Evolutionary conservation across 2,113 vertebrate species (phyloP).

Genomic region (Isurus oxyrinchus): DNA sequence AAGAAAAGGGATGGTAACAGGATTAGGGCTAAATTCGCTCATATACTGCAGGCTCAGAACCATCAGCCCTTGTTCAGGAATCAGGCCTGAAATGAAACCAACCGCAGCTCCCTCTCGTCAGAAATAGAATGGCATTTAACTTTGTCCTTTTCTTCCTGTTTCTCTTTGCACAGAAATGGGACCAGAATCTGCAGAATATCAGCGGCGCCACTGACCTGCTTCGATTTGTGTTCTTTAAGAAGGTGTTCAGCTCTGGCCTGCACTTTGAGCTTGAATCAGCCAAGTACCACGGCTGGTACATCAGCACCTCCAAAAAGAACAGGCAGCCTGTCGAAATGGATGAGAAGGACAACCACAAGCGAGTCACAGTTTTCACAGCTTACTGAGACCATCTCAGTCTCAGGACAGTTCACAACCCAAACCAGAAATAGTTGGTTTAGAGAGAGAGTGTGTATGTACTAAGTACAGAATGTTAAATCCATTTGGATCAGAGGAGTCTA

Average conservation of each 20-base stretch:
- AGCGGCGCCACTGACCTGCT: neutral
- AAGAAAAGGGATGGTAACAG: too few species aligned
- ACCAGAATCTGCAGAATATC: neutral
- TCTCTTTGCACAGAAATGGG: neutral
- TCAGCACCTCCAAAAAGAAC: neutral
- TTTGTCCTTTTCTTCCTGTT: neutral
- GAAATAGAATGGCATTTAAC: neutral
- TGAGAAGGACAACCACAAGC: neutral
- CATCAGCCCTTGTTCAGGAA: too few species aligned
- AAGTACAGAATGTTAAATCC: neutral
- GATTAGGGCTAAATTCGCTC: too few species aligned
- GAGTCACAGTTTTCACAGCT: conserved; percentile 5
- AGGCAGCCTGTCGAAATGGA: neutral
- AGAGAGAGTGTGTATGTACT: conserved; percentile 17
- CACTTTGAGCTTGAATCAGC: neutral
- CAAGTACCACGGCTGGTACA: conserved; percentile 3
- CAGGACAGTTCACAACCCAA: neutral
- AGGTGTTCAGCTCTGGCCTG: neutral
- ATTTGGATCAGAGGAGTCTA: neutral
- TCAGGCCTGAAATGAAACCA: too few species aligned
- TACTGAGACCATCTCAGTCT: neutral
- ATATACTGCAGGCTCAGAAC: too few species aligned
- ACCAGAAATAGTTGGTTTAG: conserved; percentile 5
- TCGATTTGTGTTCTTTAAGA: conserved; percentile 12
- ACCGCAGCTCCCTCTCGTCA: neutral